Percentiles rank a stretch among this genome's conserved stretches.
Evolutionary conservation across 2,888 invertebrate species (phyloP).

Genomic region (Nesidiocoris tenuis): DNA sequence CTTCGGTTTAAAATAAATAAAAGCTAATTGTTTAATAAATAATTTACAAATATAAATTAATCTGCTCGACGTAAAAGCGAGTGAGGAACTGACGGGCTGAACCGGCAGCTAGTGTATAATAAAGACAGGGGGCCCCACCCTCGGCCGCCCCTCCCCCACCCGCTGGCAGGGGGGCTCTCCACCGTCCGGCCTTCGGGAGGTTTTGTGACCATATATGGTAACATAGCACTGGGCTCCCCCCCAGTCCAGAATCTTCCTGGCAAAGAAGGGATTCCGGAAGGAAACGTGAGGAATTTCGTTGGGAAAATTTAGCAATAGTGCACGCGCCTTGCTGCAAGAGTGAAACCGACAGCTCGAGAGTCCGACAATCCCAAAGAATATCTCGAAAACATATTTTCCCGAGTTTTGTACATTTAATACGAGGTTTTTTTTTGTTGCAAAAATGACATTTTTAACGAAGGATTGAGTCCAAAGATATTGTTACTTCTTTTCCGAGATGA

Average conservation of each 20-base stretch:
- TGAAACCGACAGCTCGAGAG: too few relatives aligned
- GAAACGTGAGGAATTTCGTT: not conserved
- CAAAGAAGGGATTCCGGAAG: not conserved
- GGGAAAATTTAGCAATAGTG: not conserved
- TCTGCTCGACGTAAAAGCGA: slow-evolving; percentile 35
- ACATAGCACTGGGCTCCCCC: slow-evolving; percentile 28
- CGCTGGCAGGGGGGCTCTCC: slow-evolving; percentile 56
- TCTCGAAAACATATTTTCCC: too few relatives aligned
- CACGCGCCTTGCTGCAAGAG: too few relatives aligned
- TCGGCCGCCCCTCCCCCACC: slow-evolving; percentile 56
- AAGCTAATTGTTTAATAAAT: slow-evolving; percentile 31
- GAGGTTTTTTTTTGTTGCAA: too few relatives aligned
- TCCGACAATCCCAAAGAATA: too few relatives aligned
- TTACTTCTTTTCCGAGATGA: too few relatives aligned
- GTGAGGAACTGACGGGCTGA: slow-evolving; percentile 46
- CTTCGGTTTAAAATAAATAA: slow-evolving; percentile 14
- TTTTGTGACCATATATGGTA: slow-evolving; percentile 80
- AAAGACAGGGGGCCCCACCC: slow-evolving; percentile 37
- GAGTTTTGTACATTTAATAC: too few relatives aligned
- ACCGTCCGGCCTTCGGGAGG: slow-evolving; percentile 54
- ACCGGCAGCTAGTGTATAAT: slow-evolving; percentile 41
- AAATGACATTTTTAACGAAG: too few relatives aligned
- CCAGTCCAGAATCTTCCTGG: not conserved
- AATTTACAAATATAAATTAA: slow-evolving; percentile 8
- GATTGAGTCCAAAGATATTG: too few relatives aligned